Conservation (phyloP, 2,797 vertebrate genomes). For the Acanthis flammea region DNA sequence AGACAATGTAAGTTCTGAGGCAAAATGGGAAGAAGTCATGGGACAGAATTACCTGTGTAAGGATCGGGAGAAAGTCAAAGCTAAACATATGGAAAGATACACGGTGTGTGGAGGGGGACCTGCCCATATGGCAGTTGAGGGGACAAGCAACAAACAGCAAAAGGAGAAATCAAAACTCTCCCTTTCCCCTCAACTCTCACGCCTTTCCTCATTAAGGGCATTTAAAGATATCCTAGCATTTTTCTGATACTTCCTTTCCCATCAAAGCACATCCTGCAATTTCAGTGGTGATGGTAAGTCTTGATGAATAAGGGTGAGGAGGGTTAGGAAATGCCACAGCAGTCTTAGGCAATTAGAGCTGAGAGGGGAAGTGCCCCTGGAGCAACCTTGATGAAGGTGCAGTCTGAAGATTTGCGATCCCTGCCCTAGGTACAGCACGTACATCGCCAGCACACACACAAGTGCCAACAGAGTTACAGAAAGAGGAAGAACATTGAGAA, state of each 20-base stretch:
- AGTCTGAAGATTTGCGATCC: neutral
- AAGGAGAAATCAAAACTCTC: neutral
- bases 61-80: neutral
- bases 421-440: neutral
- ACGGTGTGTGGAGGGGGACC: neutral
- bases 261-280: slow-evolving; percentile 14
- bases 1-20: neutral
- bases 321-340: neutral
- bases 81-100: neutral
- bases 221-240: neutral
- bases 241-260: neutral
- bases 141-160: neutral
- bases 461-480: neutral
- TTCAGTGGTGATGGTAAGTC: neutral
- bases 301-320: neutral
- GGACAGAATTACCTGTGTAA: neutral
- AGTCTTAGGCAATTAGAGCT: neutral
- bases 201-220: neutral
- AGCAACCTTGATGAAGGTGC: neutral
- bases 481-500: neutral
- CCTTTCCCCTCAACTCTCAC: neutral
- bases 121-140: neutral
- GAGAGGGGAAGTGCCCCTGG: neutral
- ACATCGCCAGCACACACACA: slow-evolving; percentile 17
- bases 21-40: neutral